phyloP scores from a whole-genome alignment of 2,797 vertebrate species.

The Serranus cabrilla region DNA sequence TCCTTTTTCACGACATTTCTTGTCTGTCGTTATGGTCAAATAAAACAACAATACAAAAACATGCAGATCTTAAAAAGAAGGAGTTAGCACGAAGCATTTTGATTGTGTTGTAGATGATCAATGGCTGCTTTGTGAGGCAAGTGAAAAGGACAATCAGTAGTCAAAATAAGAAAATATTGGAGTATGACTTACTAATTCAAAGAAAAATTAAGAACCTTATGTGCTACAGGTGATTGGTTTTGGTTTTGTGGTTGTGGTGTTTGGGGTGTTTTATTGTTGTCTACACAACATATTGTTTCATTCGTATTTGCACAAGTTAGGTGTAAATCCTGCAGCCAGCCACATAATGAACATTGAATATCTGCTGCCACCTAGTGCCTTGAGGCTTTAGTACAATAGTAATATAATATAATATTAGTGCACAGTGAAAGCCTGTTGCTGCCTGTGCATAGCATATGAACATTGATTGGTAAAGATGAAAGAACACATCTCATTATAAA shows the following conservation, averaged over 20 bases:
- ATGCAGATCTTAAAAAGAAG: not conserved
- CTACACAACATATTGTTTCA: not conserved
- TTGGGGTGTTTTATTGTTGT: not conserved
- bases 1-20: not conserved
- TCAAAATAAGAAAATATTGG: constrained; percentile 8
- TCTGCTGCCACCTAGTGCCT: constrained; percentile 71
- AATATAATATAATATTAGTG: not conserved
- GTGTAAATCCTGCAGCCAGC: not conserved
- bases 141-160: not conserved
- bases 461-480: too few species aligned
- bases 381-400: constrained; percentile 4
- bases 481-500: too few species aligned
- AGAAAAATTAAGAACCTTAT: not conserved
- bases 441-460: too few species aligned
- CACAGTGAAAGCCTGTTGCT: not conserved
- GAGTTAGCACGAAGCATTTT: not conserved
- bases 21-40: not conserved
- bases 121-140: not conserved
- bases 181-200: not conserved
- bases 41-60: not conserved
- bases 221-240: not conserved
- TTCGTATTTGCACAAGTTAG: not conserved
- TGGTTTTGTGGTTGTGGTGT: not conserved
- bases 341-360: not conserved
- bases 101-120: not conserved